Evolutionary conservation across 23 tunicate species (phyloP), one percentile per base, ranked within the genome.

Genomic region (Halocynthia aurantium): DNA sequence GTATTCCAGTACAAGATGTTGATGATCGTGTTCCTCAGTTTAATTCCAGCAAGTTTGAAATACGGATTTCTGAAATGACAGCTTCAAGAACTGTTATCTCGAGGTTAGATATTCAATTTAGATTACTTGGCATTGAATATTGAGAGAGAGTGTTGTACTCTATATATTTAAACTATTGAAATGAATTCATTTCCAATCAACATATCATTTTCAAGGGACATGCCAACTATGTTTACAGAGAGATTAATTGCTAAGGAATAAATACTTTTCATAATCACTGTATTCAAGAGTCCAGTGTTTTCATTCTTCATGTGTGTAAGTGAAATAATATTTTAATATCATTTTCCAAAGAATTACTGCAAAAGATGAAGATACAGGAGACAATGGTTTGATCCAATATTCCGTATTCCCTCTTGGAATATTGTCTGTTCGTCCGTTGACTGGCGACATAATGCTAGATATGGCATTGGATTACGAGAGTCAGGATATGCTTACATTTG

Each of bases 1-100:
- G 21, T 8, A 55, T 92, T 21, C 78, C 82, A 6, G 57, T 92
- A 7, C 13, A 49, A 67, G 98, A 92, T 73, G 82, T 92, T 12
- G 78, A 92, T 61, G 98, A 92, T 80, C 75, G 86, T 54, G 57
- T 51, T 8, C 98, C 98, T 10, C 50, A 19, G 21, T 92, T 92
- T 52, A 92, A 86, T 67, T 52, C 88, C 7, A 73, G 88, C 10
- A 73, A 53, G 50, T 92, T 68, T 78, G 82, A 82, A 21, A 85
- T 72, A 18, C 82, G 89, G 54, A 81, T 85, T 7, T 19, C 75
- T 0, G 97, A 91, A 76, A 69, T 62, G n/a, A 67, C 56, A 11
- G 52, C 70, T 52, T 72, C 83, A 19, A 55, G 64, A 57, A 64
- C 55, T 10, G 52, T 63, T 65, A 64, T 91, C 22, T 74, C 87